Conservation (phyloP, 2,888 invertebrate genomes). For the Caradrina kadenii region DNA sequence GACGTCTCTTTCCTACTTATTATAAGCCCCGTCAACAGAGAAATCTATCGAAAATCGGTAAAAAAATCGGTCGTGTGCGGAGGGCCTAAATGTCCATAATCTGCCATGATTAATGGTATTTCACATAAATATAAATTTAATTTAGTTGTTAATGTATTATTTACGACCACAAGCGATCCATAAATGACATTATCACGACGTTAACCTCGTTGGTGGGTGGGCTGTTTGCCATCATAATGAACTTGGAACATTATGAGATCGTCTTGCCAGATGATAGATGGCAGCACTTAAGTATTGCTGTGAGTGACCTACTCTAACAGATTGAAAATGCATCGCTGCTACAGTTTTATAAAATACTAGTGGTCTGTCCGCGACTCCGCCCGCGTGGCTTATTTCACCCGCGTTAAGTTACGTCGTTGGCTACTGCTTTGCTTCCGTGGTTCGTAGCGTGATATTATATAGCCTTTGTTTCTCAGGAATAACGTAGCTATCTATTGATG, state of each 20-base stretch:
- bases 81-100: constrained; percentile 20
- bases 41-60: too few relatives aligned
- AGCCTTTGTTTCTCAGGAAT: too few relatives aligned
- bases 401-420: too few relatives aligned
- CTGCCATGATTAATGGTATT: constrained; percentile 30
- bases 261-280: constrained; percentile 2
- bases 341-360: too few relatives aligned
- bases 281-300: not conserved
- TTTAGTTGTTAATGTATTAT: constrained; percentile 48
- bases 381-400: too few relatives aligned
- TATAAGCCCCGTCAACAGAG: too few relatives aligned
- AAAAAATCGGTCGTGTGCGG: too few relatives aligned
- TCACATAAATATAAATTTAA: constrained; percentile 40
- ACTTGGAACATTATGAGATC: constrained; percentile 19
- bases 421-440: too few relatives aligned
- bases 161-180: constrained; percentile 47
- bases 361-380: too few relatives aligned
- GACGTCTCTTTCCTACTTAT: constrained; percentile 8
- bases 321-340: too few relatives aligned
- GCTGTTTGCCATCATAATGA: constrained; percentile 48
- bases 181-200: constrained; percentile 58
- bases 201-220: constrained; percentile 52
- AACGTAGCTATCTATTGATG: too few relatives aligned
- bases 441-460: too few relatives aligned
- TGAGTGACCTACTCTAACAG: not conserved